phyloP scores from a whole-genome alignment of 2,113 vertebrate genomes.

The Centrocercus urophasianus region DNA sequence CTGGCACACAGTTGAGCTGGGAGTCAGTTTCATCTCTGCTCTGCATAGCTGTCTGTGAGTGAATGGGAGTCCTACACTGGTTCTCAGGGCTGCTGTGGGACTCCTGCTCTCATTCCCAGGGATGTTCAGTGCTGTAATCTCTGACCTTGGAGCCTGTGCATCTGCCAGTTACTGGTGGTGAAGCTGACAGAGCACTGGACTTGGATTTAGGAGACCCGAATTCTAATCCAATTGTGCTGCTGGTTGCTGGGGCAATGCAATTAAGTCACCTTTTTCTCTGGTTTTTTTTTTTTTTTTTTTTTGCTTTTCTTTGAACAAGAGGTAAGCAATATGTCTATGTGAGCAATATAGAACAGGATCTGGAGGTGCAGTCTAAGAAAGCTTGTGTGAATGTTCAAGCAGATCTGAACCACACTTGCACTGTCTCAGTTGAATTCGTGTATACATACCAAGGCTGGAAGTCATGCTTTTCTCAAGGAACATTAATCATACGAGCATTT shows the following conservation, averaged over 20 bases:
- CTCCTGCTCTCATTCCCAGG: not conserved
- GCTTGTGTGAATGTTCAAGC: not conserved
- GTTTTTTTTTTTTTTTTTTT: not conserved
- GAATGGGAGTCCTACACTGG: not conserved
- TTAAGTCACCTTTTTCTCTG: not conserved
- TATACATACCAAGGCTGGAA: rapidly evolving
- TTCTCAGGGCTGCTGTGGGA: not conserved
- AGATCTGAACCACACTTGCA: not conserved
- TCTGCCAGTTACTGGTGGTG: too few relatives aligned
- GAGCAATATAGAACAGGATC: not conserved
- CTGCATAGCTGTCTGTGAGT: not conserved
- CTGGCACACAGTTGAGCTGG: not conserved
- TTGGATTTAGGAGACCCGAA: not conserved
- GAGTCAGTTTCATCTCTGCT: too few relatives aligned
- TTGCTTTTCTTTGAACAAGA: constrained; percentile 12
- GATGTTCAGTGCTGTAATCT: not conserved
- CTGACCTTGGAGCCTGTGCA: not conserved
- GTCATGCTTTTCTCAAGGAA: not conserved
- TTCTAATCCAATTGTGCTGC: not conserved
- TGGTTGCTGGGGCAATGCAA: not conserved
- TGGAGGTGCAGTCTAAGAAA: not conserved
- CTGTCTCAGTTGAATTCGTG: not conserved
- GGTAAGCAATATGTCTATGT: not conserved
- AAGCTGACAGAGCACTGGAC: not conserved
- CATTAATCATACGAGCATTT: not conserved